Evolutionary conservation across 2,888 invertebrate genomes (phyloP), one percentile per base, ranked within the genome.

Genomic region (Lamproptera curius): DNA sequence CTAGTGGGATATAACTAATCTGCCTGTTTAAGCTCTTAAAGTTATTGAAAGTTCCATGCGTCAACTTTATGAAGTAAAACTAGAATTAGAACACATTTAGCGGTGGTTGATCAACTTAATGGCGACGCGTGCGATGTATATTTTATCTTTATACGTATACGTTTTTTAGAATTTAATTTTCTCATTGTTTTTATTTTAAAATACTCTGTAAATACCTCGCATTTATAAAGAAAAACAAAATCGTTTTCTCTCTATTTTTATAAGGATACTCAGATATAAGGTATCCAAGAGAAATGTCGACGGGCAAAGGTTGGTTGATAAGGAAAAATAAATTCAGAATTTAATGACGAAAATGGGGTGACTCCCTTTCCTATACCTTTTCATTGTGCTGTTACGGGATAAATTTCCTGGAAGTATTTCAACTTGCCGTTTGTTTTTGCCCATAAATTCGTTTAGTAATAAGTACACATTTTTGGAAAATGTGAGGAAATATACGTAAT

Each of bases 271-370:
- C 10, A 10, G 28, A 28, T 28, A 28, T n/a, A 28, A 28, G 28
- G n/a, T 38, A 38, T 37, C 37, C 28, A 16, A 5, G 17, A 31
- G 36, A 28, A 2, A 1, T 17, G n/a, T 3, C 33, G 33, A 20
- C 13, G 31, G 47, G 51, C n/a, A 33, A 41, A 42, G n/a, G n/a
- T n/a, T 36, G 51, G 52, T 53, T 46, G 57, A 51, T 55, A 51
- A 56, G 59, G 55, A 52, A 56, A 52, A 50, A n/a, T n/a, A 54
- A 50, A 52, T 53, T 20, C 52, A 46, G 46, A 51, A 52, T 54
- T 52, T 55, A 55, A 56, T 54, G 55, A 55, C 40, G 44, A 46
- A 53, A 53, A 46, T 20, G 48, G 34, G 50, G 15, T 15, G 6
- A 15, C 35, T 14, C 35, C 9, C 16, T 35, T 35, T 15, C 33